A percentile compares a stretch with the other conserved stretches of the same genome.
Conservation (phyloP, 2,888 invertebrate genomes). For the Cheilosia urbana region DNA sequence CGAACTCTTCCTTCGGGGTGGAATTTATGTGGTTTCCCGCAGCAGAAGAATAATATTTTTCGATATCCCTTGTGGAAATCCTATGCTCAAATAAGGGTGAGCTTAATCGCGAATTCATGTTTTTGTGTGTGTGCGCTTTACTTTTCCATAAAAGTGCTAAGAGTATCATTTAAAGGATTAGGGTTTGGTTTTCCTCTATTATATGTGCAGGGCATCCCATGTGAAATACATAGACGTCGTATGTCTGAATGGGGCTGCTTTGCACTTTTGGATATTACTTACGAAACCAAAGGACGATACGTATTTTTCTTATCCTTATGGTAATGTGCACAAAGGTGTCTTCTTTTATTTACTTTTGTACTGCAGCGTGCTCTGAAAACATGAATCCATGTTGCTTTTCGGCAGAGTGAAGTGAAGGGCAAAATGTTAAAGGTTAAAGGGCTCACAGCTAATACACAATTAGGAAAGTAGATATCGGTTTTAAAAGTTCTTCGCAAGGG, state of each 20-base stretch:
- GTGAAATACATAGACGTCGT: conserved; percentile 9
- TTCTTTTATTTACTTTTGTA: conserved; percentile 2
- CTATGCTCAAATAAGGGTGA: conserved; percentile 21
- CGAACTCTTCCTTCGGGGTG: not conserved
- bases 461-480: conserved; percentile 22
- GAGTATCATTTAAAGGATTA: conserved; percentile 73
- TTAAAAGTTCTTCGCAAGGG: not conserved
- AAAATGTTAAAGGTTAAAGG: conserved; percentile 42
- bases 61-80: conserved; percentile 46
- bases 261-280: conserved; percentile 68
- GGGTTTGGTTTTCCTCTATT: conserved; percentile 38
- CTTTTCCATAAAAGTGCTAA: conserved; percentile 59
- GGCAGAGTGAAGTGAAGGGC: no score
- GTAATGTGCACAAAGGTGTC: conserved; percentile 42
- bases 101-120: not conserved
- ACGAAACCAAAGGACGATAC: conserved; percentile 57
- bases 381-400: conserved; percentile 17
- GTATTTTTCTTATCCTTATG: conserved; percentile 55
- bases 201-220: conserved; percentile 10
- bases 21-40: conserved; percentile 72
- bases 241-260: conserved; percentile 43
- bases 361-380: conserved; percentile 15
- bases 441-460: conserved; percentile 28
- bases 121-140: conserved; percentile 8
- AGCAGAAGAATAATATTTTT: conserved; percentile 60